Percentiles rank a stretch among this genome's conserved stretches.
Conservation (phyloP, 2,888 invertebrate species). For the Lypha dubia region DNA sequence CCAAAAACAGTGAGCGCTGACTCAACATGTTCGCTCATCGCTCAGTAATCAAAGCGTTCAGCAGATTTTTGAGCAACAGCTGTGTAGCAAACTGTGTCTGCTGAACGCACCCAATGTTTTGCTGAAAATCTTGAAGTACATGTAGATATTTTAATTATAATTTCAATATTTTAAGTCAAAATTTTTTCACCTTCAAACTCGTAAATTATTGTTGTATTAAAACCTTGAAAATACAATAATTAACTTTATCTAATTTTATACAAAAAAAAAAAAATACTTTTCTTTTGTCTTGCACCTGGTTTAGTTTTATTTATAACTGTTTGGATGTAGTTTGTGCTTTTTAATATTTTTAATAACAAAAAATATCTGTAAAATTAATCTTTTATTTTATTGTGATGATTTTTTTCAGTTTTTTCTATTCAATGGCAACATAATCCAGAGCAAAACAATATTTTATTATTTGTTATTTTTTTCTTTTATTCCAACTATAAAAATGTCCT, state of each 20-base stretch:
- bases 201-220: neutral
- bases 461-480: constrained; percentile 36
- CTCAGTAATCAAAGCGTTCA: too few relatives aligned
- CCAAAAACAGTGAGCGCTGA: too few relatives aligned
- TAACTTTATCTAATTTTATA: neutral
- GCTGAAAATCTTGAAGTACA: too few relatives aligned
- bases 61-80: too few relatives aligned
- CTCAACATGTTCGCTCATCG: too few relatives aligned
- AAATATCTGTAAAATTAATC: constrained; percentile 52
- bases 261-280: neutral
- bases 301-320: neutral
- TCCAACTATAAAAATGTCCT: constrained; percentile 37
- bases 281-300: constrained; percentile 1
- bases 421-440: neutral
- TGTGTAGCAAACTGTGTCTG: too few relatives aligned
- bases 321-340: neutral
- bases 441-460: constrained; percentile 23
- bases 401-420: neutral
- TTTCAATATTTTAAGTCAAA: too few relatives aligned
- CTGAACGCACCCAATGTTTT: too few relatives aligned
- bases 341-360: constrained; percentile 8
- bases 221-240: neutral
- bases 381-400: constrained; percentile 46
- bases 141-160: too few relatives aligned
- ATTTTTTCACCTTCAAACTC: neutral